A percentile compares a stretch with the other conserved stretches of the same genome.
Conservation (phyloP, 2,888 invertebrate species). For the Chymomyza caudatula region DNA sequence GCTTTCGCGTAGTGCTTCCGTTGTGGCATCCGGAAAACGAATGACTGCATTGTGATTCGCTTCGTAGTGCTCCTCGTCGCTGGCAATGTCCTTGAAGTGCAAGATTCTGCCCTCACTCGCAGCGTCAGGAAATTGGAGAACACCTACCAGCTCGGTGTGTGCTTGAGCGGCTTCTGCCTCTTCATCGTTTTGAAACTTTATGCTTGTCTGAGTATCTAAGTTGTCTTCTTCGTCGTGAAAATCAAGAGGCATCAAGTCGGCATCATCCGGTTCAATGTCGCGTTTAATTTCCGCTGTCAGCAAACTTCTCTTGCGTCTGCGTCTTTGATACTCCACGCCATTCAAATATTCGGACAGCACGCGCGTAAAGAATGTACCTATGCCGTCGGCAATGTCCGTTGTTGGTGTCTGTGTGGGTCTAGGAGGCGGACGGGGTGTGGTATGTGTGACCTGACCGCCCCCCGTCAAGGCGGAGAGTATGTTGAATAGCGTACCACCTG, state of each 20-base stretch:
- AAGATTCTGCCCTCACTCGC: slow-evolving; percentile 56
- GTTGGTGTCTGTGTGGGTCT: slow-evolving; percentile 55
- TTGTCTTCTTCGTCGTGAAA: slow-evolving; percentile 65
- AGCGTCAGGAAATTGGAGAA: slow-evolving; percentile 54
- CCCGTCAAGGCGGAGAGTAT: slow-evolving; percentile 73
- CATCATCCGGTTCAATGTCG: slow-evolving; percentile 54
- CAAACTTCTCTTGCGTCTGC: slow-evolving; percentile 39
- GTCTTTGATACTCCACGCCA: slow-evolving; percentile 69
- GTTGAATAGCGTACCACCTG: slow-evolving; percentile 61
- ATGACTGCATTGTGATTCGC: slow-evolving; percentile 26
- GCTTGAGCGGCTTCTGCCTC: slow-evolving; percentile 55
- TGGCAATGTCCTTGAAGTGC: slow-evolving; percentile 51
- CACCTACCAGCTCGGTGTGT: slow-evolving; percentile 58
- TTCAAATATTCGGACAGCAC: slow-evolving; percentile 73
- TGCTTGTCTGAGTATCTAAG: slow-evolving; percentile 53
- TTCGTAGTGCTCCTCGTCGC: slow-evolving; percentile 36
- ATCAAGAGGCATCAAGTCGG: slow-evolving; percentile 48
- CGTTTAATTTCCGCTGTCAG: slow-evolving; percentile 56
- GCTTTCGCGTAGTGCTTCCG: slow-evolving; percentile 38
- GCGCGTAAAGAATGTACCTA: slow-evolving; percentile 75
- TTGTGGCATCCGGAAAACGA: slow-evolving; percentile 49
- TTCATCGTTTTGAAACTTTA: slow-evolving; percentile 63
- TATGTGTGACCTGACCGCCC: slow-evolving; percentile 46
- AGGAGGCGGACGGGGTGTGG: slow-evolving; percentile 50
- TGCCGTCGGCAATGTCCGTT: slow-evolving; percentile 69